These are phyloP conservation scores for Caranx ignobilis DNA, from an alignment of 2,113 vertebrate species.

Conservation along the genomic window DNA sequence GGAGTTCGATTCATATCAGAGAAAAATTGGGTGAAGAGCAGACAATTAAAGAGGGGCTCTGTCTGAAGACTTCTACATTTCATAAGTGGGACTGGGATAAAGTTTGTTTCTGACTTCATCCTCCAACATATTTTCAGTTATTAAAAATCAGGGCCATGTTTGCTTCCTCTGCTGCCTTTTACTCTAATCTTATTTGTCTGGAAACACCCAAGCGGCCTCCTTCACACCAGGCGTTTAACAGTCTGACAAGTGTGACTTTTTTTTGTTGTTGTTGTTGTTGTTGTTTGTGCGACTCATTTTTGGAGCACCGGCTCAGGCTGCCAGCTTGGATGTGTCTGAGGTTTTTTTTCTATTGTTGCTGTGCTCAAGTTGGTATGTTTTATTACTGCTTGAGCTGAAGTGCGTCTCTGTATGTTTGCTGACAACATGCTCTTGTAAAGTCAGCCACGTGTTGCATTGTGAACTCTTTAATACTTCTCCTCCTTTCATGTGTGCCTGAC, in stretches of 20 bases:
- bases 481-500: constrained; percentile 35
- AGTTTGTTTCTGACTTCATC: constrained; percentile 11
- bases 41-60: not conserved
- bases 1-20: constrained; percentile 8
- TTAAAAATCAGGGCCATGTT: not conserved
- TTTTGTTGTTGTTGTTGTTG: not conserved
- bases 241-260: constrained; percentile 38
- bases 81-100: not conserved
- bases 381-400: constrained; percentile 23
- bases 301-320: constrained; percentile 33
- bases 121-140: constrained; percentile 9
- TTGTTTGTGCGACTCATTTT: constrained; percentile 47
- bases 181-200: constrained; percentile 26
- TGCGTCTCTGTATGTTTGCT: constrained; percentile 35
- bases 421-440: constrained; percentile 49
- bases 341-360: constrained; percentile 42
- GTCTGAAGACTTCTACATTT: not conserved
- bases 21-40: not conserved
- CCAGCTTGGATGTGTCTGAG: constrained; percentile 5
- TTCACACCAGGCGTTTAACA: constrained; percentile 45
- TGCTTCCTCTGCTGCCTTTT: constrained; percentile 14
- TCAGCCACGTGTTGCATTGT: constrained; percentile 27
- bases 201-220: constrained; percentile 31
- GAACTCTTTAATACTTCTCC: constrained; percentile 29
- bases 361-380: constrained; percentile 37